phyloP scores from a whole-genome alignment of 92 coral and sea anemone species.

The Palythoa caribaeorum region DNA sequence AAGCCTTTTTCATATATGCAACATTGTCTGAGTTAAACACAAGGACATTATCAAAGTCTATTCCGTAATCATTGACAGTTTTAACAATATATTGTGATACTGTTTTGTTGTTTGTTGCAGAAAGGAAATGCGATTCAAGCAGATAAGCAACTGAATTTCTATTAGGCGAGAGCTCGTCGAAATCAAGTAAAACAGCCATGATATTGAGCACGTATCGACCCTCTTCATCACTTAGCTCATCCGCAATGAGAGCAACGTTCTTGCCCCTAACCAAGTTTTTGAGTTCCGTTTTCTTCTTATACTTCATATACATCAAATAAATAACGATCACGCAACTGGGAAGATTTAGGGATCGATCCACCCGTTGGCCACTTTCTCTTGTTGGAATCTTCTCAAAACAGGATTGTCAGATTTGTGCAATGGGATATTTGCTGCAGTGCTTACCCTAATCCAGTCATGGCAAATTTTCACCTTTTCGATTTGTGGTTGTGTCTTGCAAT shows the following conservation, averaged over 20 bases:
- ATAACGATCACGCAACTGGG: neutral
- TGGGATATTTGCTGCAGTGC: neutral
- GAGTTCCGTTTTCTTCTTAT: neutral
- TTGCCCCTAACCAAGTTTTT: neutral
- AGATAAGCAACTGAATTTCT: neutral
- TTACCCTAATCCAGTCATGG: too few species aligned
- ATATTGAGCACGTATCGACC: neutral
- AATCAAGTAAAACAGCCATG: neutral
- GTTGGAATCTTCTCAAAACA: neutral
- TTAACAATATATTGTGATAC: neutral
- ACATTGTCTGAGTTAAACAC: constrained; percentile 39
- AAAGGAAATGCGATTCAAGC: constrained; percentile 32
- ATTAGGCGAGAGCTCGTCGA: neutral
- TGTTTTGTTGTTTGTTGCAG: neutral
- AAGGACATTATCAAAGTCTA: constrained; percentile 23
- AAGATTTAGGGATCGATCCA: neutral
- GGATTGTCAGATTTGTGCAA: neutral
- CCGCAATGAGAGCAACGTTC: neutral
- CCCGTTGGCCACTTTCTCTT: neutral
- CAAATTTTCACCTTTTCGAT: too few species aligned
- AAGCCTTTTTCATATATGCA: constrained; percentile 45
- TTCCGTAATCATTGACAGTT: neutral
- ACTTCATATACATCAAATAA: neutral
- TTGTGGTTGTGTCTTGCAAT: too few species aligned
- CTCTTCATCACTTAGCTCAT: neutral